Base-by-base conservation (phyloP, 2,797 vertebrate species). In the Oryzias sinensis region DNA sequence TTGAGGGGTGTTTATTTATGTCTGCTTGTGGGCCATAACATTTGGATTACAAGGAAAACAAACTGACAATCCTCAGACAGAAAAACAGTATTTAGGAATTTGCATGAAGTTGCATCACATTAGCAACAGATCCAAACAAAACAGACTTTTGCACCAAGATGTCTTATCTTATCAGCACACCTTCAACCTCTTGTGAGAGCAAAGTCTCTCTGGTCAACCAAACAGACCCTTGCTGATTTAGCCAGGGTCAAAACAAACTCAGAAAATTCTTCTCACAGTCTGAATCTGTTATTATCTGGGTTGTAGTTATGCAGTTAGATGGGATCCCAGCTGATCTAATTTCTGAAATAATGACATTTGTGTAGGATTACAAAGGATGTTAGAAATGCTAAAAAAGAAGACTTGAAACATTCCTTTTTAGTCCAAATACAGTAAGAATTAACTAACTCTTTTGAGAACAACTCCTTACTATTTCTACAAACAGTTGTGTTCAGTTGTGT, bases 41-140 rank as follows among this genome's bases (percentile, higher is more conserved):
- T 14, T 43, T 47, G 43, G n/a, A 33, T 33, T 5, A 41, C 14
- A 51, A 1, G 14, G 43, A 37, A 27, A 51, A 40, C 16, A 43
- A 49, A 14, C 20, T 42, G 13, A 24, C 27, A 27, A 13, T 44
- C 14, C 5, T 51, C 29, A 37, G 40, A 24, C 52, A 18, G 24
- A 18, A 54, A 59, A 57, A 40, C 29, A 14, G 29, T 14, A 24
- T 29, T 18, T 14, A 27, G 40, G 24, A 55, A 14, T 59, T 72
- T 80, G 46, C 69, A 79, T 64, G 56, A 49, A 47, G 20, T 79
- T 79, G 50, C 69, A 68, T 79, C 74, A 77, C 37, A 72, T 62
- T 59, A 45, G 41, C 62, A 74, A 70, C 81, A 84, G 48, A 79
- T 47, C 56, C 29, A 25, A 49, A 77, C 76, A 68, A n/a, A 49